Conservation (phyloP, 2,888 invertebrate species). For the Notodonta dromedarius region DNA sequence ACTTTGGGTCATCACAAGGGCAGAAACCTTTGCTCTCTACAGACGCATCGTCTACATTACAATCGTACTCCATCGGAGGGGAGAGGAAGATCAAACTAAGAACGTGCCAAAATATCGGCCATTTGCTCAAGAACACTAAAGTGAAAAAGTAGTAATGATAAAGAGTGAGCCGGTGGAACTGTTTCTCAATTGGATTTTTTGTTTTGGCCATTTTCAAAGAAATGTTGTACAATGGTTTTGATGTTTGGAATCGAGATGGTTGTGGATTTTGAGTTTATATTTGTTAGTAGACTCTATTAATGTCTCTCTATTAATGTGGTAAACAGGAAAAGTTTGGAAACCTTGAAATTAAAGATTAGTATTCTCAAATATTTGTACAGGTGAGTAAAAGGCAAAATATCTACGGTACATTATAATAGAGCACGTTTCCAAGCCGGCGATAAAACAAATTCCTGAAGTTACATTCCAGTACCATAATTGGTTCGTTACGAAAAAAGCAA, state of each 20-base stretch:
- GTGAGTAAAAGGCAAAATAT: neutral
- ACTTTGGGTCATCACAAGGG: constrained; percentile 57
- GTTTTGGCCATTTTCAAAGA: constrained; percentile 39
- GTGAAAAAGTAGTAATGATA: constrained; percentile 63
- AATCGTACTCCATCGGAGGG: constrained; percentile 61
- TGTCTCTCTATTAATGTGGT: no score
- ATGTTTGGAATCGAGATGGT: constrained; percentile 28
- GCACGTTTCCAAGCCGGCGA: constrained; percentile 11
- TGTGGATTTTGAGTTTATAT: neutral
- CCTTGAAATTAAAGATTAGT: no score
- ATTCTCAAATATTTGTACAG: no score
- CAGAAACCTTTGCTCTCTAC: constrained; percentile 42
- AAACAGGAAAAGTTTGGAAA: neutral
- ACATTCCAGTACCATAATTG: constrained; percentile 28
- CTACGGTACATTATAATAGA: neutral
- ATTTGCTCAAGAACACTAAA: constrained; percentile 55
- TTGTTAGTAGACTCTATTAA: no score
- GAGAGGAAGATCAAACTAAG: constrained; percentile 63
- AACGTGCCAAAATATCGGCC: constrained; percentile 66
- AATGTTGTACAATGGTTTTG: constrained; percentile 4
- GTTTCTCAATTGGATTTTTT: constrained; percentile 61
- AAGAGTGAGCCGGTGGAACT: constrained; percentile 49
- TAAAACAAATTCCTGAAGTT: constrained; percentile 9
- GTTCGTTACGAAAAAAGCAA: constrained; percentile 23
- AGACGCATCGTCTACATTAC: constrained; percentile 25